A percentile compares a stretch with the other conserved stretches of the same genome.
Evolutionary conservation across 2,888 invertebrate species (phyloP).

Genomic region (Lasioglossum morio): DNA sequence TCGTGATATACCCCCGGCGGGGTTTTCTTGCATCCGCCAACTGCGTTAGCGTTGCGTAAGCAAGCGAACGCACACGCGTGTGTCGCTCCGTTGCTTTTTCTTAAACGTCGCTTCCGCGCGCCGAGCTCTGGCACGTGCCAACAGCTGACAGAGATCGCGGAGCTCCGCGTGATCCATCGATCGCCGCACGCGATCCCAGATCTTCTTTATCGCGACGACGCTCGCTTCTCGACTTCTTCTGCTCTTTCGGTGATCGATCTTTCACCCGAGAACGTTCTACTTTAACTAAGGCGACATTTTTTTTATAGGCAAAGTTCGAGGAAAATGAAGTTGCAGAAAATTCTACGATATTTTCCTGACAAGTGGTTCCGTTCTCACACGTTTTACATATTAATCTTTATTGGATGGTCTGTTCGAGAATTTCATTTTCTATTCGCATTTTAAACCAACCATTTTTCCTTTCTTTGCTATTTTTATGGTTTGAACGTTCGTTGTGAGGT

Average conservation of each 20-base stretch:
- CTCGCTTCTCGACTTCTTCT: background rate
- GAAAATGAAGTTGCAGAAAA: background rate
- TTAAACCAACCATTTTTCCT: too few species aligned
- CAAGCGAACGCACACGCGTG: conserved; percentile 42
- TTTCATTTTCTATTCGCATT: too few species aligned
- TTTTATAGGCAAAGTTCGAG: background rate
- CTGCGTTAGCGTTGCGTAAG: conserved; percentile 45
- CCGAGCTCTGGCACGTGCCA: conserved; percentile 46
- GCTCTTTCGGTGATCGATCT: background rate
- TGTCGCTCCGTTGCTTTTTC: conserved; percentile 21
- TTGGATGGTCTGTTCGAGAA: too few species aligned
- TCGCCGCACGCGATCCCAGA: conserved; percentile 20
- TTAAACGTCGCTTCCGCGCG: background rate
- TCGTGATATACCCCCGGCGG: conserved; percentile 9
- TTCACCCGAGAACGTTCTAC: background rate
- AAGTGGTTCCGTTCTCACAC: background rate
- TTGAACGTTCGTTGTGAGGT: too few species aligned
- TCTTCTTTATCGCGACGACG: background rate
- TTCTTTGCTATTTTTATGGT: too few species aligned
- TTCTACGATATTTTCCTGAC: background rate
- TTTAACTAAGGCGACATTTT: background rate
- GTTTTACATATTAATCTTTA: too few species aligned
- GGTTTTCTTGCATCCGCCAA: conserved; percentile 37
- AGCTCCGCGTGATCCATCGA: conserved; percentile 18
- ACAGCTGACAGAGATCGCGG: conserved; percentile 38